These are phyloP conservation scores for Cheilinus undulatus DNA, from an alignment of 2,113 vertebrate species.

Conservation along the genomic window DNA sequence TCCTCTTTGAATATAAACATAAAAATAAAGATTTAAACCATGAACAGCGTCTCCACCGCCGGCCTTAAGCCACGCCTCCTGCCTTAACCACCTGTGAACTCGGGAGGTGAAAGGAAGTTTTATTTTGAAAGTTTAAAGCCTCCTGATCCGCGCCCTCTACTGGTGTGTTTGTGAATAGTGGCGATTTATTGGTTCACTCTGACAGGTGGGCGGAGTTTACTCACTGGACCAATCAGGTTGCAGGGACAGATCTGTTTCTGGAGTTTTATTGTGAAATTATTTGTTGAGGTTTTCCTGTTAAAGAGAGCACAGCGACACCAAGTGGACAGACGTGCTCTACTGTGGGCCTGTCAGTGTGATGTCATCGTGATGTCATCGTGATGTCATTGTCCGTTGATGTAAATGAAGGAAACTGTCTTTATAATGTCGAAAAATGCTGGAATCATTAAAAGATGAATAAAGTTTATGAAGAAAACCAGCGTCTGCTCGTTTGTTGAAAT, in stretches of 20 bases:
- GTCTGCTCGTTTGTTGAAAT: not conserved
- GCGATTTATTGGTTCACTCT: constrained; percentile 8
- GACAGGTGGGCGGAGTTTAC: constrained; percentile 18
- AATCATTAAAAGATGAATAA: constrained; percentile 40
- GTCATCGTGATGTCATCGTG: not conserved
- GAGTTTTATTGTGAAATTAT: not conserved
- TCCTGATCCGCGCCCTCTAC: not conserved
- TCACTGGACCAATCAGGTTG: constrained; percentile 50
- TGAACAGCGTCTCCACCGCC: not conserved
- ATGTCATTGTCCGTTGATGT: not conserved
- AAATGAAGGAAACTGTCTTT: constrained; percentile 43
- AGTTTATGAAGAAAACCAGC: constrained; percentile 29
- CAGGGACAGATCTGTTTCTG: constrained; percentile 40
- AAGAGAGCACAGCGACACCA: not conserved
- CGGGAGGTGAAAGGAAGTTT: too few species aligned
- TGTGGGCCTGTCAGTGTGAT: not conserved
- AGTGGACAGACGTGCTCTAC: too few species aligned
- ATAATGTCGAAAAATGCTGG: constrained; percentile 49
- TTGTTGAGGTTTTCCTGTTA: too few species aligned
- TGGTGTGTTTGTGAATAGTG: constrained; percentile 1
- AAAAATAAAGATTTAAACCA: too few species aligned
- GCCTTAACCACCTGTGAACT: constrained; percentile 68
- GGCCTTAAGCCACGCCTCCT: constrained; percentile 59
- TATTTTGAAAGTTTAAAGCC: too few species aligned
- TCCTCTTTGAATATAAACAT: not conserved